phyloP scores from a whole-genome alignment of 2,113 vertebrate species.

The Rallus limicola region DNA sequence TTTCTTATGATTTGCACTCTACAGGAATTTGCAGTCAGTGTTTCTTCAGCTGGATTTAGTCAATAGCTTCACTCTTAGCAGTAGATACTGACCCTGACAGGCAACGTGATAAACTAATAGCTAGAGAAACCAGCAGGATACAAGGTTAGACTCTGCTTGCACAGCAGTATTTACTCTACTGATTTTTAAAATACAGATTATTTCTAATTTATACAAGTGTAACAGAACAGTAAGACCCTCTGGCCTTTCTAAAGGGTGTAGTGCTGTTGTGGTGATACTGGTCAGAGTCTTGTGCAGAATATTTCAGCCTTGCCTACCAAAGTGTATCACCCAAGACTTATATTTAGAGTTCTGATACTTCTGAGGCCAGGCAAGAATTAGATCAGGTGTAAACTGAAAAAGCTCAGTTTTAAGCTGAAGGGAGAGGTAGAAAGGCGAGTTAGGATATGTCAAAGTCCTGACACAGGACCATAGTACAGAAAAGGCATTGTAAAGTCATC shows the following conservation, averaged over 20 bases:
- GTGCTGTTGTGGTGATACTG: not conserved
- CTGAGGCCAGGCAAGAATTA: not conserved
- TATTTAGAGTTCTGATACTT: not conserved
- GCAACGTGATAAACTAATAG: not conserved
- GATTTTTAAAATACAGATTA: not conserved
- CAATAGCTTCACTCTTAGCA: not conserved
- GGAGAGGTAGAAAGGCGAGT: not conserved
- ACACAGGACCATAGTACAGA: not conserved
- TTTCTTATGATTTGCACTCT: not conserved
- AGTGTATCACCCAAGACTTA: not conserved
- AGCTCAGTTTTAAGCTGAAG: not conserved
- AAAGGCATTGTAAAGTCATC: not conserved
- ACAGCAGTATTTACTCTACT: not conserved
- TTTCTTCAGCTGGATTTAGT: not conserved
- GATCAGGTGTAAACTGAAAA: not conserved
- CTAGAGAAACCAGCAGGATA: not conserved
- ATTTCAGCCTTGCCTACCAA: not conserved
- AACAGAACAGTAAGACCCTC: fast-evolving
- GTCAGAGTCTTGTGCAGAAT: not conserved
- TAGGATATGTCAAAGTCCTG: not conserved
- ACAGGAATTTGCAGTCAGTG: not conserved
- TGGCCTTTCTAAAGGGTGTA: not conserved
- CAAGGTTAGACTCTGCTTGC: not conserved
- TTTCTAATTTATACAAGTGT: not conserved
- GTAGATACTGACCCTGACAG: not conserved